phyloP scores from a whole-genome alignment of 2,888 invertebrate genomes.

The Pseudococcus longispinus region DNA sequence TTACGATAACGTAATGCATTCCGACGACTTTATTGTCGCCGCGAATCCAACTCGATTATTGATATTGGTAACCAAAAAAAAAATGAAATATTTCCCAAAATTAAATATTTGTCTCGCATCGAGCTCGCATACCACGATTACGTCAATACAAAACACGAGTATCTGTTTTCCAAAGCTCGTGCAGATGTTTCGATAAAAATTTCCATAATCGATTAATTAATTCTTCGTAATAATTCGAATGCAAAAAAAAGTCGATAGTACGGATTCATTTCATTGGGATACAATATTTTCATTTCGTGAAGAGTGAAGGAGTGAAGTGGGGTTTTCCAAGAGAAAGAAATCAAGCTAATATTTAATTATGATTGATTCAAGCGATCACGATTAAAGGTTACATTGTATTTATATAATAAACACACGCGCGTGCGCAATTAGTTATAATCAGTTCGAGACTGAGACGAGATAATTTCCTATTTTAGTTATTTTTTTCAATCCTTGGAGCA shows the following conservation, averaged over 20 bases:
- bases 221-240: background rate
- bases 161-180: background rate
- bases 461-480: background rate
- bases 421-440: background rate
- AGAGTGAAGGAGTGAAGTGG: background rate
- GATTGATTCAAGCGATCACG: background rate
- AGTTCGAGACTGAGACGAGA: background rate
- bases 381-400: constrained; percentile 31
- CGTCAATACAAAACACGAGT: background rate
- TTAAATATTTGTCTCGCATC: constrained; percentile 1
- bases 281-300: background rate
- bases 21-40: background rate
- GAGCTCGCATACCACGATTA: background rate
- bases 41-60: background rate
- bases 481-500: background rate
- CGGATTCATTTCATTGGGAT: background rate
- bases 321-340: background rate
- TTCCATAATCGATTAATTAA: background rate
- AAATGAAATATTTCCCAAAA: background rate
- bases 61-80: background rate
- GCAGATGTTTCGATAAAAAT: background rate
- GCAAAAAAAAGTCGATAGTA: background rate
- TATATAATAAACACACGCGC: background rate
- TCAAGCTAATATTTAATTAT: background rate
- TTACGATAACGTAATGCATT: background rate